Evolutionary conservation across 2,888 invertebrate genomes (phyloP).

Genomic region (Cistogaster globosa): DNA sequence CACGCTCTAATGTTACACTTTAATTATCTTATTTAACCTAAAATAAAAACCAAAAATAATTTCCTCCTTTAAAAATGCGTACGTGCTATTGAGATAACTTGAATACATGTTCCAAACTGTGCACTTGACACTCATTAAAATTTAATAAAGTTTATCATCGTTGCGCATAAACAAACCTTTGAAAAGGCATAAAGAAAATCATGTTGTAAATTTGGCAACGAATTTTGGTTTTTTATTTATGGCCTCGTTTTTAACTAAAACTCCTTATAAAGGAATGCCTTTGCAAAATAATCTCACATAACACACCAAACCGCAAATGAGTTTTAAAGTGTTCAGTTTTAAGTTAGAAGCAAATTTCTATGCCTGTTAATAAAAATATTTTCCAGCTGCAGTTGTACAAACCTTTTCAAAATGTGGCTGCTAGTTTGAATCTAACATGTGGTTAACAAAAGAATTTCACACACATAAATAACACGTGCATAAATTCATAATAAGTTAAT

Average conservation of each 20-base stretch:
- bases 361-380: not conserved
- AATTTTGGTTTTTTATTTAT: not conserved
- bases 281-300: slow-evolving; percentile 25
- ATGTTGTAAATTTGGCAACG: slow-evolving; percentile 6
- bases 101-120: slow-evolving; percentile 31
- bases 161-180: slow-evolving; percentile 2
- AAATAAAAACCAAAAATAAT: slow-evolving; percentile 7
- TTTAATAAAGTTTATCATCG: slow-evolving; percentile 63
- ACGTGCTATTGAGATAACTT: not conserved
- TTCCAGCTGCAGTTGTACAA: not conserved
- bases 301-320: not conserved
- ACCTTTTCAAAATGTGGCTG: not conserved
- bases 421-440: not conserved
- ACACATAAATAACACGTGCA: slow-evolving; percentile 11
- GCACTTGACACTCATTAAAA: slow-evolving; percentile 69
- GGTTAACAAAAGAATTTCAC: slow-evolving; percentile 16
- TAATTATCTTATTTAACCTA: slow-evolving; percentile 31
- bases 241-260: slow-evolving; percentile 38
- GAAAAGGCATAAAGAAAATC: not conserved
- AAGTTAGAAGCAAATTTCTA: not conserved
- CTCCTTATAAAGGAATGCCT: slow-evolving; percentile 7
- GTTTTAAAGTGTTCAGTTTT: not conserved
- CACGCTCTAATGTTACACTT: not conserved
- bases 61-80: slow-evolving; percentile 8
- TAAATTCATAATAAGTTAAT: slow-evolving; percentile 33